Base-by-base conservation (phyloP, 2,888 invertebrate species). In the Ormyrus rosae region DNA sequence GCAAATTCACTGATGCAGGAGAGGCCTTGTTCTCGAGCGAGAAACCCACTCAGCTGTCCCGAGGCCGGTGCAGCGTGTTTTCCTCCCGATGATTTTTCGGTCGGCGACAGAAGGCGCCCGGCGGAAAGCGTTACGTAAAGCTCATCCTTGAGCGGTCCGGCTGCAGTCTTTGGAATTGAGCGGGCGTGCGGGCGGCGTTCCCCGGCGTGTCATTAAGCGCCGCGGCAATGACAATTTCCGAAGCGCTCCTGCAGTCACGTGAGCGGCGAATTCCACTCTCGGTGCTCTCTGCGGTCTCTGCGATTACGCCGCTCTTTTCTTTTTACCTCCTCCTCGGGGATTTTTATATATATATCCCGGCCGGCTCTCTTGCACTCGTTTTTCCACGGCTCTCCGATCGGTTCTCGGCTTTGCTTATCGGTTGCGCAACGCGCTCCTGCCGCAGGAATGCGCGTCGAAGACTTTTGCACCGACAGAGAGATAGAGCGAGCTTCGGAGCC, bases 191-290 rank as follows among this genome's bases (percentile, higher is more conserved):
- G n/a, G 64, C 46, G 53, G 72, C 70, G 55, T 55, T 72, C 67
- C 65, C 74, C 83, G 80, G 74, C 73, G 77, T 82, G 78, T 84
- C 84, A 86, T 84, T 68, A 55, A 45, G n/a, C 55, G 45, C 70
- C 6, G 51, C 11, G 58, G 60, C 56, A 19, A 65, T 45, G 65
- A 65, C 65, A 34, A 65, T 67, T 67, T 51, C 53, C 53, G 34
- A 34, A 53, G 8, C 48, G 2, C 19, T 9, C 5, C 19, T 50
- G 10, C 7, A 50, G 50, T 50, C 58, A 70, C 60, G 70, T 60
- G 50, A 60, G 50, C 51, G 45, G 53, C 53, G 13, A 53, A n/a
- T 56, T 56, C 53, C 56, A 56, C n/a, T 34, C n/a, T 34, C 58
- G 58, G n/a, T 10, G 58, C 60, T 13, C 13, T 13, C 13, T 60